These are phyloP conservation scores for Penelope pileata DNA, from an alignment of 2,113 vertebrate species.

Conservation along the genomic window DNA sequence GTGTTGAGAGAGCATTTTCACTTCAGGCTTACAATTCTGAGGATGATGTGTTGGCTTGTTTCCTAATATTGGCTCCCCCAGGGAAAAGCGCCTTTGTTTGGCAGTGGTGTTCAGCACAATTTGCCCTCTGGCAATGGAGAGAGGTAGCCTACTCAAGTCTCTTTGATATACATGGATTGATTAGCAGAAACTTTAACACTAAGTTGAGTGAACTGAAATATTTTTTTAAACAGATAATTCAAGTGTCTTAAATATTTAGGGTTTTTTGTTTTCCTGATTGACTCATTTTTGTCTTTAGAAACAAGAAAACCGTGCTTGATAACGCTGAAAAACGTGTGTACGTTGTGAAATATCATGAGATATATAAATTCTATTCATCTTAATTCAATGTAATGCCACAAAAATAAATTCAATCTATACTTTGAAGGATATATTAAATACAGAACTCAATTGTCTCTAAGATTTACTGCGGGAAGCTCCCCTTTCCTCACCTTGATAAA, in stretches of 20 bases:
- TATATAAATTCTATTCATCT: neutral
- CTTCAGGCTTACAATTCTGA: neutral
- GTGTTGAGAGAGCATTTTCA: neutral
- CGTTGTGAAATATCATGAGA: neutral
- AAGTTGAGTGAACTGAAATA: neutral
- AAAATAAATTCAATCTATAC: neutral
- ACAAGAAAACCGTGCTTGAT: neutral
- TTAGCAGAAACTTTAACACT: neutral
- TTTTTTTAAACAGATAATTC: neutral
- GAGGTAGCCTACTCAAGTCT: neutral
- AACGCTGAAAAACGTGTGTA: neutral
- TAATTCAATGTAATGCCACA: neutral
- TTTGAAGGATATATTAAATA: neutral
- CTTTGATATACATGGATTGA: neutral
- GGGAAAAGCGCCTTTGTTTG: neutral
- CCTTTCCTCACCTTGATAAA: neutral
- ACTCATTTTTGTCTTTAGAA: neutral
- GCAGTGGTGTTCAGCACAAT: neutral
- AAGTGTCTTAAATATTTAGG: neutral
- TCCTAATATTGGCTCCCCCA: neutral
- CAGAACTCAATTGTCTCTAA: neutral
- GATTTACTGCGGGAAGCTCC: neutral
- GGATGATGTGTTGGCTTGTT: neutral
- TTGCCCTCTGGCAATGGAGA: neutral
- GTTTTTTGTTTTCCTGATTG: neutral